Conservation (phyloP, 2,113 vertebrate species). For the Myrmecophaga tridactyla region DNA sequence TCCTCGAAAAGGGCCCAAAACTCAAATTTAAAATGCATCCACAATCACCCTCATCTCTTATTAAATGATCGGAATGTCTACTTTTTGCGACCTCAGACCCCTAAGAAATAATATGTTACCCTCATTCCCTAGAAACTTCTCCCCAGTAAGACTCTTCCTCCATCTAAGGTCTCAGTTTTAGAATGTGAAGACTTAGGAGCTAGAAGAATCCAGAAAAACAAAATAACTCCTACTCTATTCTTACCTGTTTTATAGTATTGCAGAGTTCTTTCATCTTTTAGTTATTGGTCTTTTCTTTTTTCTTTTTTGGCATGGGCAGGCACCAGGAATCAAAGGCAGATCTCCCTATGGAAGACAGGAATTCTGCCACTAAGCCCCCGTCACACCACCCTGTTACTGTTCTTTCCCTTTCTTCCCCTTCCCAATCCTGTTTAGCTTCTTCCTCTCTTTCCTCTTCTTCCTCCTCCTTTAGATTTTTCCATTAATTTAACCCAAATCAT, state of each 20-base stretch:
- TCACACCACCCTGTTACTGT: neutral
- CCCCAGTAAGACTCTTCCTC: too few species aligned
- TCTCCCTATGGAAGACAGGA: too few species aligned
- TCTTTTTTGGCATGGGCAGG: too few species aligned
- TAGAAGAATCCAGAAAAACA: neutral
- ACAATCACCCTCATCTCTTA: neutral
- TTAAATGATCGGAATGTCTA: neutral
- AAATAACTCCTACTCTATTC: rapidly evolving
- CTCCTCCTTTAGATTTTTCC: neutral
- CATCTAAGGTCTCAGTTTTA: neutral
- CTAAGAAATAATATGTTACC: neutral
- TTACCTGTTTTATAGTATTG: neutral
- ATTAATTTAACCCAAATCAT: neutral
- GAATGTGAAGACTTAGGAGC: neutral
- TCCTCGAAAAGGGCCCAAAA: neutral
- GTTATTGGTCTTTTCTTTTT: too few species aligned
- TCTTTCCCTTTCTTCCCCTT: neutral
- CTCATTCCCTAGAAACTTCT: neutral
- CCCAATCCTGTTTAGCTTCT: neutral
- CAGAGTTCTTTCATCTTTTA: neutral
- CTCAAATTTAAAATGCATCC: neutral
- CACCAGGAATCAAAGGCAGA: too few species aligned
- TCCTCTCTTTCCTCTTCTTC: too few species aligned
- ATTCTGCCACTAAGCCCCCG: too few species aligned
- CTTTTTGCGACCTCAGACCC: neutral